Evolutionary conservation across 2,888 invertebrate species (phyloP).

Genomic region (Cryptocephalus primarius): DNA sequence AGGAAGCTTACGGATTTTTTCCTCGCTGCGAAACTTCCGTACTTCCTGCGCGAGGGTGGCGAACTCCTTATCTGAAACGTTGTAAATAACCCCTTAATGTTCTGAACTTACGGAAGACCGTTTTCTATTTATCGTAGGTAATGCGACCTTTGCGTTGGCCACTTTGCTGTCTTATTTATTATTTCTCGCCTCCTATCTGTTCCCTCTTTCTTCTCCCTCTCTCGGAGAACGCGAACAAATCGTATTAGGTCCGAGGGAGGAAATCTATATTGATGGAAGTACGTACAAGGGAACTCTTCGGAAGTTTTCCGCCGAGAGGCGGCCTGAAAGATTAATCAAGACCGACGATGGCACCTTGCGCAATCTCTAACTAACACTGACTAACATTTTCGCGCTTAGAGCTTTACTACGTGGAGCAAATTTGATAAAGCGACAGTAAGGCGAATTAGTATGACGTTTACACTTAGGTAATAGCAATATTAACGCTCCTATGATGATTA

Average conservation of each 20-base stretch:
- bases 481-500: too few relatives aligned
- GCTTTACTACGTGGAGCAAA: too few relatives aligned
- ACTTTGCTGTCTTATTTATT: background rate
- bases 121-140: background rate
- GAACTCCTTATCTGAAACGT: background rate
- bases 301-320: too few relatives aligned
- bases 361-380: too few relatives aligned
- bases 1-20: background rate
- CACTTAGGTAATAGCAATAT: too few relatives aligned
- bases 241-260: background rate
- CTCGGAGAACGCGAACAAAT: background rate
- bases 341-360: too few relatives aligned
- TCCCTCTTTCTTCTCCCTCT: background rate
- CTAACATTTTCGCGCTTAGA: too few relatives aligned
- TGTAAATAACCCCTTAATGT: background rate
- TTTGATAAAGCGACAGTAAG: too few relatives aligned
- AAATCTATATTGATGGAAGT: background rate
- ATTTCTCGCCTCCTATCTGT: background rate
- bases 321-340: too few relatives aligned
- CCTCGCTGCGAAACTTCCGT: background rate
- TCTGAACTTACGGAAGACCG: background rate
- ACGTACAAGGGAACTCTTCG: too few relatives aligned
- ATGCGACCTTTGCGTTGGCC: background rate
- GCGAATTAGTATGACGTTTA: too few relatives aligned
- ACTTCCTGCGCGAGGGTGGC: background rate